These are phyloP conservation scores for Centropyge bicolor DNA, from an alignment of 2,797 vertebrate genomes.

Conservation along the genomic window DNA sequence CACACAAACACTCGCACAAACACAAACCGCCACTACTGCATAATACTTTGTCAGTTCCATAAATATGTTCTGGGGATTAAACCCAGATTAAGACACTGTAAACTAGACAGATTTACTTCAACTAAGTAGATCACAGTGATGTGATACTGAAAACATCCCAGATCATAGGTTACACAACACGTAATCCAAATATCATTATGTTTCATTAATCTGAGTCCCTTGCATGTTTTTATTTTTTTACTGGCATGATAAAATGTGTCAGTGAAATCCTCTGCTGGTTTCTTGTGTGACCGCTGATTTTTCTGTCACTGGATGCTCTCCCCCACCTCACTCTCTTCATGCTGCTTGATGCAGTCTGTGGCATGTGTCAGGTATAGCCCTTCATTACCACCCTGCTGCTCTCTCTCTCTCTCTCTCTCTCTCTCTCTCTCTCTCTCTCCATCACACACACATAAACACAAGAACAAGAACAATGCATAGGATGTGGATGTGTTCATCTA, in stretches of 20 bases:
- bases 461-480: constrained; percentile 37
- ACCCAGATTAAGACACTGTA: constrained; percentile 71
- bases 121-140: constrained; percentile 67
- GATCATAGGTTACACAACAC: constrained; percentile 50
- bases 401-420: neutral
- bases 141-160: constrained; percentile 55
- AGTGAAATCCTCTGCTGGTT: constrained; percentile 33
- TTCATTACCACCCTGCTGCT: constrained; percentile 70
- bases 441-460: constrained; percentile 4
- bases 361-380: constrained; percentile 76
- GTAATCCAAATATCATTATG: constrained; percentile 61
- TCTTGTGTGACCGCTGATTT: constrained; percentile 52
- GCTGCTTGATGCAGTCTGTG: constrained; percentile 66
- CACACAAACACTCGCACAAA: no score
- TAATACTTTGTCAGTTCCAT: constrained; percentile 61
- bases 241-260: constrained; percentile 7
- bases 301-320: constrained; percentile 55
- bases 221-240: constrained; percentile 18
- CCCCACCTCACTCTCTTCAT: constrained; percentile 35
- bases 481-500: constrained; percentile 44
- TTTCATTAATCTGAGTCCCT: constrained; percentile 34
- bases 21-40: neutral
- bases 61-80: constrained; percentile 78
- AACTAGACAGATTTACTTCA: constrained; percentile 68
- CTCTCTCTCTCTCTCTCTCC: neutral